These are phyloP conservation scores for Candoia aspera DNA, from an alignment of 2,113 vertebrate species.

Conservation along the genomic window DNA sequence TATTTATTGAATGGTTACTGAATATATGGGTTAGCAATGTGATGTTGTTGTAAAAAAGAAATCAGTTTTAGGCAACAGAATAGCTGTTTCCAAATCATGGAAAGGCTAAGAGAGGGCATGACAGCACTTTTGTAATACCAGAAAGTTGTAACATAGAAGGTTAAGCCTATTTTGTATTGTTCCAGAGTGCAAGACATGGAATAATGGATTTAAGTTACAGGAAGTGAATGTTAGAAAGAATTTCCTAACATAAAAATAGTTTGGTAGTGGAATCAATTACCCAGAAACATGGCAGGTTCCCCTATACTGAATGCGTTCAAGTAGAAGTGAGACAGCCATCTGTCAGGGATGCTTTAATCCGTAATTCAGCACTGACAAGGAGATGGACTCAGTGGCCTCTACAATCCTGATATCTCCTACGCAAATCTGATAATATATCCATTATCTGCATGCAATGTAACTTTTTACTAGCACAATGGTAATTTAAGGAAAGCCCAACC, in stretches of 20 bases:
- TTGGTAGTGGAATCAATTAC: not conserved
- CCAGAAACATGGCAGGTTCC: not conserved
- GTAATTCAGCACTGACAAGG: not conserved
- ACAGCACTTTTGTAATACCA: not conserved
- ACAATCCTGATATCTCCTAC: not conserved
- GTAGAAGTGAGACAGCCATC: not conserved
- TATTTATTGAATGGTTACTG: not conserved
- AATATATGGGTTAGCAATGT: not conserved
- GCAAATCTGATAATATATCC: not conserved
- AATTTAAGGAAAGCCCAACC: not conserved
- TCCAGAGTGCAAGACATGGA: not conserved
- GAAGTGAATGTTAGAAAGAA: not conserved
- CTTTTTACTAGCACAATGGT: not conserved
- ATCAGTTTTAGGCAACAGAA: not conserved
- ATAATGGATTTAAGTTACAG: not conserved
- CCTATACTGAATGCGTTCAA: not conserved
- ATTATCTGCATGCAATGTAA: not conserved
- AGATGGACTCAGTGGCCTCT: not conserved
- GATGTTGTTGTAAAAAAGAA: not conserved
- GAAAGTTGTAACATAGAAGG: not conserved
- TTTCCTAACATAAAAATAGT: not conserved
- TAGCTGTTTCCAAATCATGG: not conserved
- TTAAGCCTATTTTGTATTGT: not conserved
- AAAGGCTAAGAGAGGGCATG: not conserved
- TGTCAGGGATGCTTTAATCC: not conserved